These are phyloP conservation scores for Crossocerus cetratus DNA, from an alignment of 2,888 invertebrate genomes.

Conservation along the genomic window DNA sequence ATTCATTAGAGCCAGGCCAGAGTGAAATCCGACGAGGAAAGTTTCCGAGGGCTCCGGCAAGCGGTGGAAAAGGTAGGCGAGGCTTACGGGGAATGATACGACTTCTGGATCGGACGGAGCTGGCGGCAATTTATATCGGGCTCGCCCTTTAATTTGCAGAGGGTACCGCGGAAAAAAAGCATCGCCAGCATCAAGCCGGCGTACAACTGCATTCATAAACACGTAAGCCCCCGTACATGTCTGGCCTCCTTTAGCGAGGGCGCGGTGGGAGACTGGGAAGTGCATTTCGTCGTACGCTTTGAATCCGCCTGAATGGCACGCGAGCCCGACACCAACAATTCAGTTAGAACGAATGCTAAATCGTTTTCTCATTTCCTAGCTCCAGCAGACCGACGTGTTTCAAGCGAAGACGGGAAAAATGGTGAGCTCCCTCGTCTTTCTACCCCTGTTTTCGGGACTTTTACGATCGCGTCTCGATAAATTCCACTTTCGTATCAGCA, in stretches of 20 bases:
- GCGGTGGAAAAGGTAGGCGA: constrained; percentile 52
- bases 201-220: constrained; percentile 73
- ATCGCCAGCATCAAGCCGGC: constrained; percentile 69
- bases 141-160: constrained; percentile 57
- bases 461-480: neutral
- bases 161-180: constrained; percentile 70
- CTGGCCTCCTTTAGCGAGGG: neutral
- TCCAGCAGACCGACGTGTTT: constrained; percentile 70
- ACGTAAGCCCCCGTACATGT: constrained; percentile 66
- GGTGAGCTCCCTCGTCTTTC: constrained; percentile 58
- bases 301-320: constrained; percentile 1
- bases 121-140: neutral
- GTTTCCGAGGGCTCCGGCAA: constrained; percentile 54
- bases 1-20: constrained; percentile 1
- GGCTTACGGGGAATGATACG: neutral
- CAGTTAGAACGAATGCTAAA: constrained; percentile 28
- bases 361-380: constrained; percentile 59
- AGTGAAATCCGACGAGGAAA: constrained; percentile 47
- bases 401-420: constrained; percentile 71
- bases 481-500: constrained; percentile 38
- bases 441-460: neutral
- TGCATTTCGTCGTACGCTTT: constrained; percentile 34
- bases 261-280: constrained; percentile 11
- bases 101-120: neutral
- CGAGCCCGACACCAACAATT: constrained; percentile 21